phyloP scores from a whole-genome alignment of 2,113 vertebrate genomes.

The chimpanzee (Pan troglodytes) region NHGRI_mPanTro3-v2.1_pri NC_072411.2:117729001-117729500 shows the following conservation, averaged over 20 bases:
- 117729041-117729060: conserved; percentile 17
- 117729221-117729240: neutral
- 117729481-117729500: neutral
- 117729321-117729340: neutral
- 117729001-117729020: neutral
- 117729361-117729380: neutral
- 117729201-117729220: neutral
- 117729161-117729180: neutral
- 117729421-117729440: neutral
- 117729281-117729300: neutral
- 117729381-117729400: neutral
- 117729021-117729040: conserved; percentile 11
- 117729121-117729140: neutral
- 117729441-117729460: conserved; percentile 17
- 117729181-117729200: neutral
- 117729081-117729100: neutral
- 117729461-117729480: neutral
- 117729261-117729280: neutral
- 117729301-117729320: neutral
- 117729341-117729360: neutral
- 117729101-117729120: neutral
- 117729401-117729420: conserved; percentile 1
- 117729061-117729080: neutral
- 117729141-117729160: conserved; percentile 14
- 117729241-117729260: neutral